Percentiles rank a stretch among this genome's conserved stretches.
phyloP scores from a whole-genome alignment of 2,888 invertebrate genomes.

The Zaprionus obscuricornis region DNA sequence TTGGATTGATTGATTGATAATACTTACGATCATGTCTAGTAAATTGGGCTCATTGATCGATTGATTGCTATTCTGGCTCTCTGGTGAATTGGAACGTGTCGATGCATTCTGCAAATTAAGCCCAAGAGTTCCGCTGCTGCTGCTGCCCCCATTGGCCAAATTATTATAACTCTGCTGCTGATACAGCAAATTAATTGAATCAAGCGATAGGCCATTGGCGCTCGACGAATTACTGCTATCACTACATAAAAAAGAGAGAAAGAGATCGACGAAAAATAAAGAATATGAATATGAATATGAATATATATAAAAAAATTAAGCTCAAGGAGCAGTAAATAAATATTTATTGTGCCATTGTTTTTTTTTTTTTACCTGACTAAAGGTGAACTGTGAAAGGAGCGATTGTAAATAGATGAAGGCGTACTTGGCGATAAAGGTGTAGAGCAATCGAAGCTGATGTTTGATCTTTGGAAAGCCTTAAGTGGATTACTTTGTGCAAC shows the following conservation, averaged over 20 bases:
- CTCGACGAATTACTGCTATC: constrained; percentile 81
- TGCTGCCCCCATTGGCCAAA: constrained; percentile 40
- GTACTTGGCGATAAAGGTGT: constrained; percentile 84
- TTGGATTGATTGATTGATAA: not conserved
- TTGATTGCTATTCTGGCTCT: constrained; percentile 82
- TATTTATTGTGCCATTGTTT: constrained; percentile 47
- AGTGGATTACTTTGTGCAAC: constrained; percentile 83
- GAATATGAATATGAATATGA: no score
- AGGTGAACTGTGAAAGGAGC: constrained; percentile 83
- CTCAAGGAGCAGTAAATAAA: not conserved
- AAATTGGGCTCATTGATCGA: constrained; percentile 80
- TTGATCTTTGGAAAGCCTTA: constrained; percentile 83
- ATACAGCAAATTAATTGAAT: constrained; percentile 78
- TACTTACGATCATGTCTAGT: constrained; percentile 81
- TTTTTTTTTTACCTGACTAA: constrained; percentile 82
- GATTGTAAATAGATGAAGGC: constrained; percentile 83
- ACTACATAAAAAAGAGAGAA: constrained; percentile 52
- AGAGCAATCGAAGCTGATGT: constrained; percentile 84
- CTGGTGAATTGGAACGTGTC: constrained; percentile 82
- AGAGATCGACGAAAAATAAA: no score
- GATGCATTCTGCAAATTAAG: constrained; percentile 69
- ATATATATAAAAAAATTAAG: not conserved
- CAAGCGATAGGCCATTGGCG: constrained; percentile 77
- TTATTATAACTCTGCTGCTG: constrained; percentile 60
- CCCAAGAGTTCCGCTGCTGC: constrained; percentile 54